Conservation (phyloP, 2,113 vertebrate genomes). For the Delphinus delphis region DNA sequence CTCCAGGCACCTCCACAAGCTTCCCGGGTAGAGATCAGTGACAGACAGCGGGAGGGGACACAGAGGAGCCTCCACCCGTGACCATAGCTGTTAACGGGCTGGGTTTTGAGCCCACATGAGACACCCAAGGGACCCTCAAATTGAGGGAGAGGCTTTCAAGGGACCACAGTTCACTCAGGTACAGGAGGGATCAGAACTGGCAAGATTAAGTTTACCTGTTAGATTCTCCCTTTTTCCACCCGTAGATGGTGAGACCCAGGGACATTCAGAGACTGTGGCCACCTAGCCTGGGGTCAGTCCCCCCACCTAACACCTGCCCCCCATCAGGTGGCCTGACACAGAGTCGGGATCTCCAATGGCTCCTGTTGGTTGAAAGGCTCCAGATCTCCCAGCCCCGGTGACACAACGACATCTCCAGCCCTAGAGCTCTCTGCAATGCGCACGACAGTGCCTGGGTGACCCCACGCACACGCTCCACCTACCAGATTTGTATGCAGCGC, state of each 20-base stretch:
- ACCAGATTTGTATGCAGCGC: neutral
- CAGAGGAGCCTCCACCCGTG: neutral
- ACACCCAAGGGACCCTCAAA: neutral
- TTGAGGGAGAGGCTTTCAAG: rapidly evolving
- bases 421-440: neutral
- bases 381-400: rapidly evolving
- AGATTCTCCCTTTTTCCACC: neutral
- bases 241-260: neutral
- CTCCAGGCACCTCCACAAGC: neutral
- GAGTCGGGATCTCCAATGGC: neutral
- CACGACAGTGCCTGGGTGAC: rapidly evolving
- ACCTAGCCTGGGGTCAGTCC: neutral
- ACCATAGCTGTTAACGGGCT: neutral
- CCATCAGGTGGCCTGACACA: neutral
- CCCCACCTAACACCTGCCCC: neutral
- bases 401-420: neutral
- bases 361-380: neutral
- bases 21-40: neutral
- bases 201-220: neutral
- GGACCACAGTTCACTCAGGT: rapidly evolving
- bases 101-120: neutral
- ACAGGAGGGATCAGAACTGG: neutral
- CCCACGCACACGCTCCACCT: rapidly evolving
- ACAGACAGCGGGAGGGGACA: neutral
- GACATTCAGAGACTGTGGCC: neutral